These are phyloP conservation scores for Acinonyx jubatus DNA, from an alignment of 2,113 vertebrate genomes.

Conservation along the genomic window DNA sequence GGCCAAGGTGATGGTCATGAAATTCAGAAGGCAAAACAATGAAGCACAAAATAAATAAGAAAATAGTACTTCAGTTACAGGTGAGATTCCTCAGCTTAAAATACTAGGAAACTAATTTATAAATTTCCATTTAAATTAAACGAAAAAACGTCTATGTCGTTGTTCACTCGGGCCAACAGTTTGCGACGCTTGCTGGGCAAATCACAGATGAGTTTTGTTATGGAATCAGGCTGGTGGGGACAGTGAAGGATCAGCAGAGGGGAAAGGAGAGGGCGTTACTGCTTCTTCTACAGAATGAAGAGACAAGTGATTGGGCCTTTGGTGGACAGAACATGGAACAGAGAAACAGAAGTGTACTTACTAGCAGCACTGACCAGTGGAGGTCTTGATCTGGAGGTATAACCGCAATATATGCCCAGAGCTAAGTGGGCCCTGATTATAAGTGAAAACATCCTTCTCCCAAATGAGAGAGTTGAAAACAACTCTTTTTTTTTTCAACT, in stretches of 20 bases:
- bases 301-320: not conserved
- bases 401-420: not conserved
- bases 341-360: not conserved
- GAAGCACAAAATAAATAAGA: constrained; percentile 3
- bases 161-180: not conserved
- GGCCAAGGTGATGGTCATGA: not conserved
- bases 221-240: not conserved
- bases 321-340: not conserved
- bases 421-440: not conserved
- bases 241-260: not conserved
- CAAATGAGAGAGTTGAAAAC: constrained; percentile 16
- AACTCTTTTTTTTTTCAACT: not conserved
- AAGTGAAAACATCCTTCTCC: constrained; percentile 25
- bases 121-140: constrained; percentile 18
- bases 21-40: not conserved
- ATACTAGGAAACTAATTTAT: not conserved
- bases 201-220: not conserved
- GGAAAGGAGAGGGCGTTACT: not conserved
- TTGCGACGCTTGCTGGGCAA: constrained; percentile 3
- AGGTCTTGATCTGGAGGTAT: not conserved
- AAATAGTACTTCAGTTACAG: not conserved
- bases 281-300: not conserved
- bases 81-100: not conserved
- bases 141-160: not conserved
- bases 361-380: not conserved